phyloP scores from a whole-genome alignment of 2,888 invertebrate genomes.

The Hydraecia micacea region DNA sequence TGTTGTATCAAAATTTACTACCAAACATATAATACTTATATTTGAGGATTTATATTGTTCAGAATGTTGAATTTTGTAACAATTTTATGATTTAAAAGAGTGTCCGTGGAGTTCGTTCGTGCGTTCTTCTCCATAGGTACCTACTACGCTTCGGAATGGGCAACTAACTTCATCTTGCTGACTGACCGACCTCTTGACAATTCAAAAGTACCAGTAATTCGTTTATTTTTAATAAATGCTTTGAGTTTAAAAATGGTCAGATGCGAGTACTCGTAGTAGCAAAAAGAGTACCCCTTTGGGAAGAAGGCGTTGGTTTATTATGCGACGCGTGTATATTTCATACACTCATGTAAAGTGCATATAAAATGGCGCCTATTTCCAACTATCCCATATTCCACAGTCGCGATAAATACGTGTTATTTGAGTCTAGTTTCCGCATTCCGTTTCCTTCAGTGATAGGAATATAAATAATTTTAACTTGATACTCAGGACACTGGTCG shows the following conservation, averaged over 20 bases:
- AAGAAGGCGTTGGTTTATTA: neutral
- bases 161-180: too few relatives aligned
- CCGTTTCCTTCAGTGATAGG: constrained; percentile 44
- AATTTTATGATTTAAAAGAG: neutral
- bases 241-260: too few relatives aligned
- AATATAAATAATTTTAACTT: constrained; percentile 52
- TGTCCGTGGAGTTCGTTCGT: too few relatives aligned
- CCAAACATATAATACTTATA: neutral
- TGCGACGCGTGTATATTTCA: neutral
- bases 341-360: neutral
- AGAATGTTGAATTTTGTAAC: neutral
- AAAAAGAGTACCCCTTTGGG: neutral
- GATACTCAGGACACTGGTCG: constrained; percentile 46
- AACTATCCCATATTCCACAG: constrained; percentile 1
- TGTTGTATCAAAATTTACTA: constrained; percentile 10
- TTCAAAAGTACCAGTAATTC: too few relatives aligned
- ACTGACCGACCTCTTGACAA: too few relatives aligned
- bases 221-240: too few relatives aligned
- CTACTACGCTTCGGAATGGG: too few relatives aligned
- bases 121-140: too few relatives aligned
- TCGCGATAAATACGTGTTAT: constrained; percentile 37
- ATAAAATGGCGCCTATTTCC: neutral
- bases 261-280: too few relatives aligned
- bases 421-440: constrained; percentile 61
- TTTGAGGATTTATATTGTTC: neutral